Conservation (phyloP, 1,140 invertebrate genomes). For the Gonioctena quinquepunctata region DNA sequence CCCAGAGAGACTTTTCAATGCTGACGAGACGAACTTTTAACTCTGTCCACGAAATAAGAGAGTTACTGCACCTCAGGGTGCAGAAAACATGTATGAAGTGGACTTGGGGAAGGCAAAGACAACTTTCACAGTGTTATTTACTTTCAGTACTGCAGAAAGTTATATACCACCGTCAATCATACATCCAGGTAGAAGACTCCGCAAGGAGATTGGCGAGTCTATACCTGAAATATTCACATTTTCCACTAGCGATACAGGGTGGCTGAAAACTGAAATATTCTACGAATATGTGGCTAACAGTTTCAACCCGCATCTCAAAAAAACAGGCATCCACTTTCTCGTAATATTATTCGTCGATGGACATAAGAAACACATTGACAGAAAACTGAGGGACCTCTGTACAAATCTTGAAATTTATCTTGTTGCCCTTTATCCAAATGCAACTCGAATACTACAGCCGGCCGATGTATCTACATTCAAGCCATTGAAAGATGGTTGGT, state of each 20-base stretch:
- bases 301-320: conserved; percentile 44
- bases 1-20: conserved; percentile 43
- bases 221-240: too few relatives aligned
- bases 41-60: too few relatives aligned
- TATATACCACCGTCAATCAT: conserved; percentile 8
- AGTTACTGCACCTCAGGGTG: too few relatives aligned
- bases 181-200: not conserved
- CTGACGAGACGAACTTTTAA: conserved; percentile 47
- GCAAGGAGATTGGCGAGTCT: not conserved
- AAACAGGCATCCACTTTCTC: conserved; percentile 38
- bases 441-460: conserved; percentile 2
- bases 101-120: conserved; percentile 39
- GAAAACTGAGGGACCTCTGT: conserved; percentile 47
- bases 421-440: not conserved
- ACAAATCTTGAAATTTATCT: conserved; percentile 39
- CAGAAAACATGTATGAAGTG: conserved; percentile 49
- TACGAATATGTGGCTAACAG: conserved; percentile 53
- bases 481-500: conserved; percentile 13
- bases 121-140: conserved; percentile 50
- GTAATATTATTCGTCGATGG: conserved; percentile 25
- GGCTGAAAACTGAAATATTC: conserved; percentile 55
- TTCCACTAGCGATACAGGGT: conserved; percentile 48
- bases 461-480: conserved; percentile 3
- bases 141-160: conserved; percentile 6
- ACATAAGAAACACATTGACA: conserved; percentile 45